A percentile compares a stretch with the other conserved stretches of the same genome.
These are phyloP conservation scores for Urocitellus parryii DNA, from an alignment of 2,113 vertebrate genomes.

Conservation along the genomic window DNA sequence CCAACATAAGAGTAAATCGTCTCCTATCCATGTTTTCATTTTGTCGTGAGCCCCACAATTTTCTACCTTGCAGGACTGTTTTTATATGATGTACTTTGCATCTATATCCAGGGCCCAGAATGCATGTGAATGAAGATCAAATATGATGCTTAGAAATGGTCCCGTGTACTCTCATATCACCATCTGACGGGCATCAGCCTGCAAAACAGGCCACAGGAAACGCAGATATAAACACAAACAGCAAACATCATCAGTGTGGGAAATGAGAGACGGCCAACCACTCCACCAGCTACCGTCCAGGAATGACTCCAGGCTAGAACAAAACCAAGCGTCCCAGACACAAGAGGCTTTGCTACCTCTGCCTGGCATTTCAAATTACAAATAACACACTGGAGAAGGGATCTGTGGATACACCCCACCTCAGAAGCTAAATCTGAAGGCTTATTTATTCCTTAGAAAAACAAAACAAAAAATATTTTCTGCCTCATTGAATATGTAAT, in stretches of 20 bases:
- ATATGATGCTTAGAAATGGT: neutral
- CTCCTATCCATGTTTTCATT: no score
- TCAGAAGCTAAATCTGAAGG: neutral
- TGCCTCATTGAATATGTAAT: neutral
- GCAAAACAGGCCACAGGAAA: neutral
- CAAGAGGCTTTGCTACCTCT: no score
- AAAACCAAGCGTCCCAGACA: no score
- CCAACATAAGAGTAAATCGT: neutral
- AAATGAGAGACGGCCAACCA: accelerated
- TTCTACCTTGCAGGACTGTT: neutral
- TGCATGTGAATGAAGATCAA: accelerated
- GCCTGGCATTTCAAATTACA: neutral
- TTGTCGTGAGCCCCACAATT: neutral
- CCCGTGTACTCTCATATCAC: accelerated
- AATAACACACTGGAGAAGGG: neutral
- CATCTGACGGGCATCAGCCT: accelerated
- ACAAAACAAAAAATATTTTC: neutral
- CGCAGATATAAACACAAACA: accelerated
- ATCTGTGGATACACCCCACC: accelerated
- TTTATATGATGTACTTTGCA: accelerated
- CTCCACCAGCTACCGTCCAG: accelerated
- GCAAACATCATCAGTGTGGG: accelerated
- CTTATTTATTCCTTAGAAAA: neutral
- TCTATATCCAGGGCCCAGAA: accelerated
- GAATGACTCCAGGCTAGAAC: neutral